A percentile compares a stretch with the other conserved stretches of the same genome.
phyloP scores from a whole-genome alignment of 2,797 vertebrate species.

The Notoglanidium macrostoma region DNA sequence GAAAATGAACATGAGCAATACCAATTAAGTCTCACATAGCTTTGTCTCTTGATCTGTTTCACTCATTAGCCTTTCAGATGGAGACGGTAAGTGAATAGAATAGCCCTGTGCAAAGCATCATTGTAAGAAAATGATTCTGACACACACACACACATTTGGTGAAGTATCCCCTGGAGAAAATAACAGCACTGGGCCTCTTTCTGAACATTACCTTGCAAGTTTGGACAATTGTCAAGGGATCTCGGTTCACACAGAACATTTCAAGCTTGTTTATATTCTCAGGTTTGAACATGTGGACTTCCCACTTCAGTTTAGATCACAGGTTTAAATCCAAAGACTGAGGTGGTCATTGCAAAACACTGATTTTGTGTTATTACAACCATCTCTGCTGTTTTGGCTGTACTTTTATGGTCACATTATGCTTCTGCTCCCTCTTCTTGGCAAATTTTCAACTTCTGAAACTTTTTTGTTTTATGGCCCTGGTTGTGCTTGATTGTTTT shows the following conservation, averaged over 20 bases:
- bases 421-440: background rate
- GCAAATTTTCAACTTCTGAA: constrained; percentile 7
- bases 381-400: background rate
- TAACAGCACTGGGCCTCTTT: no score
- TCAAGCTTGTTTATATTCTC: background rate
- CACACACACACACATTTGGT: background rate
- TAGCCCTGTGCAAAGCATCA: no score
- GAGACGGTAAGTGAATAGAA: background rate
- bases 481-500: constrained; percentile 2
- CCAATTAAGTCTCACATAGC: background rate
- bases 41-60: background rate
- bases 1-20: background rate
- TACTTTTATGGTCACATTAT: background rate
- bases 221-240: background rate
- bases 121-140: background rate
- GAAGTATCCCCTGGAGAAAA: background rate
- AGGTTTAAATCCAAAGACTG: background rate
- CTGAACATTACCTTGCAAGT: background rate
- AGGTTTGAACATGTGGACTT: background rate
- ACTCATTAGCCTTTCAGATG: background rate
- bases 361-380: background rate
- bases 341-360: background rate
- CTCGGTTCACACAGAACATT: background rate
- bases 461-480: constrained; percentile 9
- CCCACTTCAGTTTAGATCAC: background rate